Percentiles rank a stretch among this genome's conserved stretches.
Conservation (phyloP, 2,888 invertebrate genomes). For the Cheilosia impressa region DNA sequence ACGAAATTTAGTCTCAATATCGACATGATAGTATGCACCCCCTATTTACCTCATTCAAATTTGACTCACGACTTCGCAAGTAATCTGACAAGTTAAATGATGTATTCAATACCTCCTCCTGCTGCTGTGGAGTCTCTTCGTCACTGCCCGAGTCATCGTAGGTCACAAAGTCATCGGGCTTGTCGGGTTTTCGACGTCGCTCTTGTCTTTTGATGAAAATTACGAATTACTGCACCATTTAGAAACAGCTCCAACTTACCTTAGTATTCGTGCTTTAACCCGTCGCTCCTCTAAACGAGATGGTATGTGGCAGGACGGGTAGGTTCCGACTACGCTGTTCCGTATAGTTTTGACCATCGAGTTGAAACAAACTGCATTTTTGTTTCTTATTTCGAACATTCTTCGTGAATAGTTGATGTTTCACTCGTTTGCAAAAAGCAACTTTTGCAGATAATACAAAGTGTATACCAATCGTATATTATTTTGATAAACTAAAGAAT, state of each 20-base stretch:
- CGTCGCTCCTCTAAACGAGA: conserved; percentile 90
- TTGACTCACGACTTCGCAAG: conserved; percentile 90
- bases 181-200: conserved; percentile 91
- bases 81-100: conserved; percentile 95
- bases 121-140: conserved; percentile 90
- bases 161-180: conserved; percentile 95
- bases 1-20: neutral
- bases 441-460: conserved; percentile 12
- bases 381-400: conserved; percentile 78
- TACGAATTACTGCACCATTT: neutral
- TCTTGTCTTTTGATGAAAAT: conserved; percentile 85
- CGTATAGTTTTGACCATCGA: conserved; percentile 83
- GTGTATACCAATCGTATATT: neutral
- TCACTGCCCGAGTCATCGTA: conserved; percentile 95
- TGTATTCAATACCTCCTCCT: conserved; percentile 89
- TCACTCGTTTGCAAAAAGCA: neutral
- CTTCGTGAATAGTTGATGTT: conserved; percentile 3
- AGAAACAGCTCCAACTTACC: conserved; percentile 63
- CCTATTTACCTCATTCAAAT: conserved; percentile 86
- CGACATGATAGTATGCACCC: neutral
- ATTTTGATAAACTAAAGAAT: conserved; percentile 28
- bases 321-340: conserved; percentile 87
- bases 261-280: conserved; percentile 85
- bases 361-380: conserved; percentile 79
- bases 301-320: conserved; percentile 90